Evolutionary conservation across 1,140 invertebrate species (phyloP).

Genomic region (Melanaphis sacchari): DNA sequence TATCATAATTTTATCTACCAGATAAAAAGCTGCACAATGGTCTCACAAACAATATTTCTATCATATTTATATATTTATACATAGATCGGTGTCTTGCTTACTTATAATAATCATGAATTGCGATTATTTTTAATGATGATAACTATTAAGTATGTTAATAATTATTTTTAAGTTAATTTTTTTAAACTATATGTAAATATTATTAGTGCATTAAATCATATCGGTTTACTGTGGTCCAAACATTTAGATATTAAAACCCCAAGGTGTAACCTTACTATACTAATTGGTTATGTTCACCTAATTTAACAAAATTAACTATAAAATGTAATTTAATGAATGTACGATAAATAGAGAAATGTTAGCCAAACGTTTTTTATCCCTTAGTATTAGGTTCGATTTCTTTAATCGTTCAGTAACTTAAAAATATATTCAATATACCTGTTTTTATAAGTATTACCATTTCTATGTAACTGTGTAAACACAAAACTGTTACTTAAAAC

Average conservation of each 20-base stretch:
- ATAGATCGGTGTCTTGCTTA: too few species aligned
- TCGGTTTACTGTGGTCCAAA: neutral
- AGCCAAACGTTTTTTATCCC: neutral
- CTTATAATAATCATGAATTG: too few species aligned
- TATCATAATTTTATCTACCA: neutral
- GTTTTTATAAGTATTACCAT: neutral
- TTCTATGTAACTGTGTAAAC: neutral
- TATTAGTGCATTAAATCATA: neutral
- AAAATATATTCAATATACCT: neutral
- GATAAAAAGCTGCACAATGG: neutral
- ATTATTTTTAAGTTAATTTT: neutral
- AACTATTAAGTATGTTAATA: neutral
- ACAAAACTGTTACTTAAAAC: neutral
- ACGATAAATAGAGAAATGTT: neutral
- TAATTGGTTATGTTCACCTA: neutral
- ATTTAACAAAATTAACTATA: neutral
- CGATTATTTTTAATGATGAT: too few species aligned
- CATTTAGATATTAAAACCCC: neutral
- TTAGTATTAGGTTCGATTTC: neutral
- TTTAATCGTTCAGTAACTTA: neutral
- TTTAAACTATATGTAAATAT: neutral
- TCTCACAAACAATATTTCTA: neutral
- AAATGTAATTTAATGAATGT: neutral
- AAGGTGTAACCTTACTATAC: neutral
- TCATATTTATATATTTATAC: neutral